Evolutionary conservation across 2,888 invertebrate genomes (phyloP).

Genomic region (Cataglyphis altisquamis): DNA sequence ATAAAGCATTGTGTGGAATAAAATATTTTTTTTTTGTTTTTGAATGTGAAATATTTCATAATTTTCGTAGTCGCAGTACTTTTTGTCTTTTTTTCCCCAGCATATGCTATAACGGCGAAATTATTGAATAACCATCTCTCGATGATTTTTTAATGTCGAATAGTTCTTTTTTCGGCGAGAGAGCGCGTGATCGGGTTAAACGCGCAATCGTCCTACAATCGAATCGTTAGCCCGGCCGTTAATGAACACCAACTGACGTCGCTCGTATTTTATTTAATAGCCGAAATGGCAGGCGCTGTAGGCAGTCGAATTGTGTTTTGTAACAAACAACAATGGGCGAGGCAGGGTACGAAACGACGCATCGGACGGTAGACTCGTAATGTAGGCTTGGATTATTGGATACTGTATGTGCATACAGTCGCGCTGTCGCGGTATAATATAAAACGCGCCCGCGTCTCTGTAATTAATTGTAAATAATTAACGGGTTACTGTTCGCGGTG

Average conservation of each 20-base stretch:
- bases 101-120: slow-evolving; percentile 51
- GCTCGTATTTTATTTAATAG: slow-evolving; percentile 84
- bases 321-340: slow-evolving; percentile 81
- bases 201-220: slow-evolving; percentile 82
- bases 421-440: slow-evolving; percentile 75
- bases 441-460: slow-evolving; percentile 77
- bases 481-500: slow-evolving; percentile 72
- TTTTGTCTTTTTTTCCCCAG: slow-evolving; percentile 31
- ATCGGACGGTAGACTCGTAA: slow-evolving; percentile 76
- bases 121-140: slow-evolving; percentile 63
- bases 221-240: slow-evolving; percentile 81
- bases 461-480: slow-evolving; percentile 83
- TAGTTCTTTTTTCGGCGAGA: slow-evolving; percentile 38
- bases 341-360: slow-evolving; percentile 71
- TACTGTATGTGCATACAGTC: slow-evolving; percentile 70
- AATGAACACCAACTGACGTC: slow-evolving; percentile 83
- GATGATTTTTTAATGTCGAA: slow-evolving; percentile 74
- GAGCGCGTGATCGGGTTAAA: slow-evolving; percentile 72
- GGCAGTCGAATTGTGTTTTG: slow-evolving; percentile 81
- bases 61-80: slow-evolving; percentile 23
- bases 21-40: slow-evolving; percentile 24
- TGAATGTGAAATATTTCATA: slow-evolving; percentile 37
- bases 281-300: slow-evolving; percentile 76
- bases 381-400: slow-evolving; percentile 83
- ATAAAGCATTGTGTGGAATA: slow-evolving; percentile 5